Conservation (phyloP, 2,888 invertebrate species). For the Physocephala rufipes region DNA sequence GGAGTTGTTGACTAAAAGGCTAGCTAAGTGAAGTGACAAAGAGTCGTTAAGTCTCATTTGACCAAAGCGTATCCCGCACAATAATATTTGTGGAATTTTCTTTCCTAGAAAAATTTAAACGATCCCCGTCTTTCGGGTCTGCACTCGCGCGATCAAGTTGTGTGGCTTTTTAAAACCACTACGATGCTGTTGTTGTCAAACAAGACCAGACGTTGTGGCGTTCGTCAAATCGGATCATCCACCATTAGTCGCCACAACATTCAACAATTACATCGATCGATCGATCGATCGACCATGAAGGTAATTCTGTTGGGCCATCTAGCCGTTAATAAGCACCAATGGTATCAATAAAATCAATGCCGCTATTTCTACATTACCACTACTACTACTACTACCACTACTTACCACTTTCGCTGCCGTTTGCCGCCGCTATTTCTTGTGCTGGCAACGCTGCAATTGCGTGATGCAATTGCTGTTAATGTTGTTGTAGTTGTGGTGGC, state of each 20-base stretch:
- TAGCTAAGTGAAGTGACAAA: constrained; percentile 13
- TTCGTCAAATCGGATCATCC: too few relatives aligned
- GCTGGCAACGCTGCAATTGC: constrained; percentile 43
- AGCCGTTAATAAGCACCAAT: constrained; percentile 29
- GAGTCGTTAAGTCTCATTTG: constrained; percentile 39
- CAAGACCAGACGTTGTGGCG: background rate
- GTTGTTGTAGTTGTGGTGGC: too few relatives aligned
- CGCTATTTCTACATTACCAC: too few relatives aligned
- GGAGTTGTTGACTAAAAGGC: constrained; percentile 44
- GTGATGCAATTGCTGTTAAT: constrained; percentile 35
- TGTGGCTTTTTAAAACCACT: background rate
- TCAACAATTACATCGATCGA: too few relatives aligned
- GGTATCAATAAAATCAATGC: constrained; percentile 43
- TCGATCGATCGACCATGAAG: background rate
- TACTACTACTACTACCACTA: too few relatives aligned
- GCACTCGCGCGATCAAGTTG: too few relatives aligned
- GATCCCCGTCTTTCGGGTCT: background rate
- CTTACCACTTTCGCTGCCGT: too few relatives aligned
- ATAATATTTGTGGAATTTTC: constrained; percentile 33
- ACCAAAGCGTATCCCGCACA: background rate
- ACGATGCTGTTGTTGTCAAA: background rate
- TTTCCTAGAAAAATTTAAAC: constrained; percentile 32
- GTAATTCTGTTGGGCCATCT: background rate
- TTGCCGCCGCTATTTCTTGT: background rate
- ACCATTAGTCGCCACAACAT: constrained; percentile 15